Conservation (phyloP, 2,113 vertebrate species). For the Seriola quinqueradiata region DNA sequence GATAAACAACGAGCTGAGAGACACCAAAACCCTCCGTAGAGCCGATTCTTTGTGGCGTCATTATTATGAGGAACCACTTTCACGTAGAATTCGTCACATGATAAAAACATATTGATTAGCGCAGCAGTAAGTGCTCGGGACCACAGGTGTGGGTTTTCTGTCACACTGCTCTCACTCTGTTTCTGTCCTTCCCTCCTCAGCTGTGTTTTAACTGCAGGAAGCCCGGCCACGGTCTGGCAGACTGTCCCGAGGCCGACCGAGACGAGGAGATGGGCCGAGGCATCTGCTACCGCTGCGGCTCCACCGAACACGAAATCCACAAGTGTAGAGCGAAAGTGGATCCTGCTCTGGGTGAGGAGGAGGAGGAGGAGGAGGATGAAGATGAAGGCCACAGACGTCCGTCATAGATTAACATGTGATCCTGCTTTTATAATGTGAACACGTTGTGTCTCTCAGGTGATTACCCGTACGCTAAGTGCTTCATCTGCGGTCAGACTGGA, state of each 20-base stretch:
- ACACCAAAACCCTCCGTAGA: too few relatives aligned
- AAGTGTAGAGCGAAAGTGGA: constrained; percentile 93
- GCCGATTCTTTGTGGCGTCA: too few relatives aligned
- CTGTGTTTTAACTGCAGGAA: constrained; percentile 96
- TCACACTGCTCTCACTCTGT: neutral
- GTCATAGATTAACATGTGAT: neutral
- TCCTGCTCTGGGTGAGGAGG: constrained; percentile 88
- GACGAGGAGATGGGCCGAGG: constrained; percentile 92
- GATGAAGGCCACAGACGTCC: neutral
- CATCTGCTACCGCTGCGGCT: constrained; percentile 97
- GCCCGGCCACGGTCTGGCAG: constrained; percentile 93
- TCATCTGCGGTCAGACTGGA: constrained; percentile 94
- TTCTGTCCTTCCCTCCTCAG: constrained; percentile 71
- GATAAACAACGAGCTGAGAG: too few relatives aligned
- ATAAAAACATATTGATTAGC: too few relatives aligned
- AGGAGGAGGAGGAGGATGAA: neutral
- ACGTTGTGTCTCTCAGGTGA: constrained; percentile 85
- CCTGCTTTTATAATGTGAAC: neutral
- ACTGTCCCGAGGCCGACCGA: constrained; percentile 91
- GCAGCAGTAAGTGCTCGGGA: too few relatives aligned
- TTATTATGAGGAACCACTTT: too few relatives aligned
- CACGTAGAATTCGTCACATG: too few relatives aligned
- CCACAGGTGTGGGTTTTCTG: too few relatives aligned
- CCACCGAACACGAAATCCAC: constrained; percentile 94
- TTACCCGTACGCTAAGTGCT: constrained; percentile 96